Evolutionary conservation across 1,140 invertebrate species (phyloP).

Genomic region (Dreissena polymorpha): DNA sequence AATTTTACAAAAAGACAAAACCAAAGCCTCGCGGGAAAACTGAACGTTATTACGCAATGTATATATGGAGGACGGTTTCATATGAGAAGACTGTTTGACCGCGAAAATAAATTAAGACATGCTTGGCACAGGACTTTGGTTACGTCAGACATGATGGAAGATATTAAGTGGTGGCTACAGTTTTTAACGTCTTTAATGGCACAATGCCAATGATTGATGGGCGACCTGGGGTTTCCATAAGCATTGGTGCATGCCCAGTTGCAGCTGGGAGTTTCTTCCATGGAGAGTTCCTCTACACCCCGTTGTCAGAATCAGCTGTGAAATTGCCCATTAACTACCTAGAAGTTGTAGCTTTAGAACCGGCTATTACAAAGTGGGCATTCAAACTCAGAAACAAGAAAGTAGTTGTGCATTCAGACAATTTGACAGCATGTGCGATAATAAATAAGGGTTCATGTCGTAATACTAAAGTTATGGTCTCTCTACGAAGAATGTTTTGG

Average conservation of each 20-base stretch:
- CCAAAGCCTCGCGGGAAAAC: constrained; percentile 1
- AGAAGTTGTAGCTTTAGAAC: constrained; percentile 20
- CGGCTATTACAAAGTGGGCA: background rate
- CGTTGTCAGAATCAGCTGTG: background rate
- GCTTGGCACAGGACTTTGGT: background rate
- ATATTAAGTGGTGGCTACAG: constrained; percentile 11
- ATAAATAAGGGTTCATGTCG: constrained; percentile 34
- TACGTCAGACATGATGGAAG: constrained; percentile 11
- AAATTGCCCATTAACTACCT: constrained; percentile 31
- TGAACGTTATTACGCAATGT: background rate
- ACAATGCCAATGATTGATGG: background rate
- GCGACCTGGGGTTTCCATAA: background rate
- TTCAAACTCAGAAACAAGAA: background rate
- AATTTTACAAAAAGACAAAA: constrained; percentile 14
- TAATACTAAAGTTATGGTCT: background rate
- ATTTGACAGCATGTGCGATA: constrained; percentile 6
- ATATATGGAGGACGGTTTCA: constrained; percentile 17
- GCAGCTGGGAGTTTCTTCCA: constrained; percentile 8
- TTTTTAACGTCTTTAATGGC: constrained; percentile 20
- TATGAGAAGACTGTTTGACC: background rate
- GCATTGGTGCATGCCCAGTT: constrained; percentile 4
- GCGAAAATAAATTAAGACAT: background rate
- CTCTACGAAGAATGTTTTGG: constrained; percentile 6
- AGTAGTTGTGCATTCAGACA: constrained; percentile 9
- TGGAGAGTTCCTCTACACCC: constrained; percentile 18